These are phyloP conservation scores for Andricus quercusramuli DNA, from an alignment of 2,888 invertebrate genomes.

Conservation along the genomic window DNA sequence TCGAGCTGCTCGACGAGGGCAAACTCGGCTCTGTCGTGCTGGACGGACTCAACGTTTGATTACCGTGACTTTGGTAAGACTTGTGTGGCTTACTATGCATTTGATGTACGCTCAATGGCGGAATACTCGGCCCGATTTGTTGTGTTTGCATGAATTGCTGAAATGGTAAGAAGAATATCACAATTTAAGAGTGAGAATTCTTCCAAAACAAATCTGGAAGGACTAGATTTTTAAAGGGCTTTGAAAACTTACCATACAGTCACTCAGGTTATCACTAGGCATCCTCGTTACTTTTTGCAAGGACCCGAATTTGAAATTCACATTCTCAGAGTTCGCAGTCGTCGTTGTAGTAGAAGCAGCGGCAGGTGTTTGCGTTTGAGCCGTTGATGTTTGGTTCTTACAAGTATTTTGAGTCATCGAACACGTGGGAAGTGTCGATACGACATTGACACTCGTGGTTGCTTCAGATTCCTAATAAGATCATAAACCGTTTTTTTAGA, in stretches of 20 bases:
- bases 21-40: slow-evolving; percentile 68
- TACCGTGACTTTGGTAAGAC: slow-evolving; percentile 59
- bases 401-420: slow-evolving; percentile 66
- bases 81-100: slow-evolving; percentile 58
- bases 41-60: slow-evolving; percentile 74
- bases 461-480: slow-evolving; percentile 67
- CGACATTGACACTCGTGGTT: slow-evolving; percentile 65
- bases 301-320: slow-evolving; percentile 61
- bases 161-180: neutral
- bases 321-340: slow-evolving; percentile 63
- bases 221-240: too few relatives aligned
- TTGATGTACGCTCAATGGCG: slow-evolving; percentile 62
- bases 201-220: neutral
- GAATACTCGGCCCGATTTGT: slow-evolving; percentile 49
- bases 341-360: slow-evolving; percentile 58
- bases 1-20: slow-evolving; percentile 58
- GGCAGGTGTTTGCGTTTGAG: slow-evolving; percentile 74
- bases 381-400: slow-evolving; percentile 75
- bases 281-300: slow-evolving; percentile 63
- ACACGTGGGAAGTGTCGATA: slow-evolving; percentile 66
- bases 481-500: neutral
- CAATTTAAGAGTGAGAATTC: neutral
- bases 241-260: slow-evolving; percentile 63
- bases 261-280: slow-evolving; percentile 63
- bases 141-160: slow-evolving; percentile 45